Percentiles rank a stretch among this genome's conserved stretches.
Conservation (phyloP, 2,113 vertebrate genomes). For the Himantopus leucocephalus region DNA sequence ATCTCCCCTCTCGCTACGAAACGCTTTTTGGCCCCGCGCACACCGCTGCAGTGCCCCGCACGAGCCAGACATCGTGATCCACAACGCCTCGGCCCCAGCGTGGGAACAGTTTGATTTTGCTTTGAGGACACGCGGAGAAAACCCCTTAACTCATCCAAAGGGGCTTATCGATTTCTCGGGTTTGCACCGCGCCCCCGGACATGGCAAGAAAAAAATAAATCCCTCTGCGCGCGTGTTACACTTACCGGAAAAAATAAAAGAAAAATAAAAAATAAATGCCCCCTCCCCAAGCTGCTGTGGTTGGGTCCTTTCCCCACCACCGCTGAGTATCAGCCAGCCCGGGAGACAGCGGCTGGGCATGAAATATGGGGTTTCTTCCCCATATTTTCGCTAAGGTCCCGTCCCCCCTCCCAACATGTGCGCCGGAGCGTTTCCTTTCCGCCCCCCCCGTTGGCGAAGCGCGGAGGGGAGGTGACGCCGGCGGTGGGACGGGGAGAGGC, state of each 20-base stretch:
- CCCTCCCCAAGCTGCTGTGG: accelerated
- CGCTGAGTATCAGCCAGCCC: accelerated
- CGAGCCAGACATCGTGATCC: accelerated
- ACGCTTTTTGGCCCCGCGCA: accelerated
- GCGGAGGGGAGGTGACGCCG: background rate
- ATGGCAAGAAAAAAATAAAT: accelerated
- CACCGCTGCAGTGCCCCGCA: accelerated
- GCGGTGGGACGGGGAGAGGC: background rate
- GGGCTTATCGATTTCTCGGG: background rate
- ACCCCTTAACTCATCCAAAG: accelerated
- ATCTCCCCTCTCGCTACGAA: background rate
- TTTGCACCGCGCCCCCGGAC: background rate
- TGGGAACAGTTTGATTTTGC: background rate
- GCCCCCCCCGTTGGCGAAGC: accelerated
- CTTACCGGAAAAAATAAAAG: background rate
- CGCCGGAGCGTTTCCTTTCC: accelerated
- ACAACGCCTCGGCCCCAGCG: accelerated
- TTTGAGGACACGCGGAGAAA: background rate
- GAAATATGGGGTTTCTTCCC: accelerated
- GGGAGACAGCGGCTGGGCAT: accelerated
- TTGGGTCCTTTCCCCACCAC: background rate
- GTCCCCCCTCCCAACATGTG: background rate
- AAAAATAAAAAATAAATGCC: background rate
- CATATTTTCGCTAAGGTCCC: accelerated
- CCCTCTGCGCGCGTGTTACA: accelerated